These are phyloP conservation scores for Nemoura dubitans DNA, from an alignment of 2,888 invertebrate species.

Conservation along the genomic window DNA sequence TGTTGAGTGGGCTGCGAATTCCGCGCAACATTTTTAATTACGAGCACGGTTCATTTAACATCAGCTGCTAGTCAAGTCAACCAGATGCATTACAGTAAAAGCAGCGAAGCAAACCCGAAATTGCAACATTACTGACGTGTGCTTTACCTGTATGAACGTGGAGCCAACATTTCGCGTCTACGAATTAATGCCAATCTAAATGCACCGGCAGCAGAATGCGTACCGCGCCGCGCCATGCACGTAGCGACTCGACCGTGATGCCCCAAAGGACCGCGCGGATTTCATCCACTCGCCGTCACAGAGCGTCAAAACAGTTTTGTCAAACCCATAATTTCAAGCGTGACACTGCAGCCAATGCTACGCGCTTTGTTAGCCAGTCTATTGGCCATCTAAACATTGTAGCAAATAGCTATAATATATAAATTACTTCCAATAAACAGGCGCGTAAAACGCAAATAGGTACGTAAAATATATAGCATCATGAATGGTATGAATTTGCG, in stretches of 20 bases:
- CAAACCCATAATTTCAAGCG: background rate
- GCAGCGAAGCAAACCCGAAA: background rate
- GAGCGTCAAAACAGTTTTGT: background rate
- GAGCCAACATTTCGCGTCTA: background rate
- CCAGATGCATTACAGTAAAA: background rate
- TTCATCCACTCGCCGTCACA: background rate
- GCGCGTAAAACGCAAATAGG: too few relatives aligned
- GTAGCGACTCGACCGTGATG: background rate
- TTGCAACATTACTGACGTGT: background rate
- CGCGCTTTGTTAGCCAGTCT: background rate
- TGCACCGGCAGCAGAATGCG: background rate
- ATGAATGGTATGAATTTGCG: too few relatives aligned
- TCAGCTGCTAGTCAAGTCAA: constrained; percentile 1
- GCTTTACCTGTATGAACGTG: background rate
- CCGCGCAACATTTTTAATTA: background rate
- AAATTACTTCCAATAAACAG: too few relatives aligned
- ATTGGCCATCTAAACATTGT: too few relatives aligned
- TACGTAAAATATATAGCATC: too few relatives aligned
- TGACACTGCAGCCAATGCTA: background rate
- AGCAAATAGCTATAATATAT: too few relatives aligned
- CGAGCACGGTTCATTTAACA: background rate
- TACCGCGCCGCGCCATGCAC: background rate
- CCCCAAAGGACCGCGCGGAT: background rate
- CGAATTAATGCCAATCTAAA: background rate
- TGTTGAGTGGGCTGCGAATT: background rate